Evolutionary conservation across 2,888 invertebrate species (phyloP).

Genomic region (Drosophila subquinaria): DNA sequence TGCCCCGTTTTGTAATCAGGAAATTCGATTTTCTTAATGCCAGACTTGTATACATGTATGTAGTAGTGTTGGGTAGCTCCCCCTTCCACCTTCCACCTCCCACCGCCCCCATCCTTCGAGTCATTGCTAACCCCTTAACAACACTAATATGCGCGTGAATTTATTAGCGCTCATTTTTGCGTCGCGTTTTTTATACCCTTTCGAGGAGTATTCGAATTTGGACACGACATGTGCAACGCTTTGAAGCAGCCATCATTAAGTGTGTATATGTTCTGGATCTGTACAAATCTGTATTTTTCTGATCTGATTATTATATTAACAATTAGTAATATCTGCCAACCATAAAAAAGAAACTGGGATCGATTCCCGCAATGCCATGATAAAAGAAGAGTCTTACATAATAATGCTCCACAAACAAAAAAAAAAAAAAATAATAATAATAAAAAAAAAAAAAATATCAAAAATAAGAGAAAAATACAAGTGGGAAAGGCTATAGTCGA

Average conservation of each 20-base stretch:
- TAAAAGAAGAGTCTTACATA: too few relatives aligned
- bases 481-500: too few relatives aligned
- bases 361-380: too few relatives aligned
- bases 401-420: too few relatives aligned
- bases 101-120: neutral
- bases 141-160: conserved; percentile 78
- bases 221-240: neutral
- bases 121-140: conserved; percentile 11
- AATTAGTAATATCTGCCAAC: too few relatives aligned
- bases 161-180: conserved; percentile 75
- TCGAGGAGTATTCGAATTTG: neutral
- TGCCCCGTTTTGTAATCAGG: conserved; percentile 77
- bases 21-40: conserved; percentile 84
- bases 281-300: neutral
- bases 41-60: conserved; percentile 34
- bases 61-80: conserved; percentile 6
- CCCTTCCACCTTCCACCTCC: neutral
- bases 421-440: too few relatives aligned
- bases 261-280: neutral
- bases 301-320: too few relatives aligned
- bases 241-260: neutral
- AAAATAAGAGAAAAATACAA: too few relatives aligned
- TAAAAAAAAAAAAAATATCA: too few relatives aligned
- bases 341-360: too few relatives aligned
- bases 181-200: conserved; percentile 3